Conservation (phyloP, 2,797 vertebrate species). For the Trichosurus vulpecula region DNA sequence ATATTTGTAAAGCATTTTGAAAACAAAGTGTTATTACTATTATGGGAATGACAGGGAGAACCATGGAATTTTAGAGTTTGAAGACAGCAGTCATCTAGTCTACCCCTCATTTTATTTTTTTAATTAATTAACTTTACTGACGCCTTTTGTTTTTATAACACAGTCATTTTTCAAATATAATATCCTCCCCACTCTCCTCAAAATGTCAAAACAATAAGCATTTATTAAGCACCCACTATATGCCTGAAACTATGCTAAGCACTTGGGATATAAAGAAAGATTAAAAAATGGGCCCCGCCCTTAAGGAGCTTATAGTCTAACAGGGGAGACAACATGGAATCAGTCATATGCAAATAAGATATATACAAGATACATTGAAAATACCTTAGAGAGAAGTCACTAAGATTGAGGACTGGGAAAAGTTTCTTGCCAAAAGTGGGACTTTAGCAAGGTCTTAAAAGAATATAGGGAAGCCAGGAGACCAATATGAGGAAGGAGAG, state of each 20-base stretch:
- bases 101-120: not conserved
- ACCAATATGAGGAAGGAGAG: not conserved
- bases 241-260: not conserved
- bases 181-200: not conserved
- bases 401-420: not conserved
- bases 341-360: not conserved
- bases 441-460: not conserved
- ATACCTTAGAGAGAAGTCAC: not conserved
- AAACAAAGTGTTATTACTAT: not conserved
- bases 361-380: not conserved
- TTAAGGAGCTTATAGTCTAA: not conserved
- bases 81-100: not conserved
- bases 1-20: not conserved
- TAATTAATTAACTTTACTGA: not conserved
- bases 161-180: not conserved
- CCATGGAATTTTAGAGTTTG: not conserved
- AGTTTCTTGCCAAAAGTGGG: not conserved
- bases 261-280: not conserved
- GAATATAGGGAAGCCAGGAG: not conserved
- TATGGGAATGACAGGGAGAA: not conserved
- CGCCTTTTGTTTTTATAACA: not conserved
- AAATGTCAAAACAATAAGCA: not conserved
- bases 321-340: not conserved
- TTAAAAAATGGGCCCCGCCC: not conserved
- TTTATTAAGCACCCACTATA: not conserved